Conservation (phyloP, 2,113 vertebrate genomes). For the Leucoraja erinaceus region DNA sequence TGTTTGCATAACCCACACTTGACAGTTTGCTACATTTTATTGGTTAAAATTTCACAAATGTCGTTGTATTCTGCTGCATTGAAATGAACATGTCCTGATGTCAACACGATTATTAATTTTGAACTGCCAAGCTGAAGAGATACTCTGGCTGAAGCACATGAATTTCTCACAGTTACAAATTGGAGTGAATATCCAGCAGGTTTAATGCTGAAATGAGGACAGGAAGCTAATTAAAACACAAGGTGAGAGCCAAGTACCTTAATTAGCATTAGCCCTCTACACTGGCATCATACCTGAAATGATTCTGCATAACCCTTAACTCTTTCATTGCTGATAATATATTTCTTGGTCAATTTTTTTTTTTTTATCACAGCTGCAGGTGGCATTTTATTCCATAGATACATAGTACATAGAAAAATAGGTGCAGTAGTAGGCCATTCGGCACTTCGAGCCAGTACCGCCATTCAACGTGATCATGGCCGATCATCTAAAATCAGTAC, state of each 20-base stretch:
- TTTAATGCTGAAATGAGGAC: constrained; percentile 28
- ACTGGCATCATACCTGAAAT: constrained; percentile 1
- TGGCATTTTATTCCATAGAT: background rate
- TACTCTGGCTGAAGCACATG: constrained; percentile 16
- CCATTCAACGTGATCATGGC: too few species aligned
- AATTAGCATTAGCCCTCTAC: constrained; percentile 24
- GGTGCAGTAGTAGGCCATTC: too few species aligned
- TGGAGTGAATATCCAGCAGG: constrained; percentile 30
- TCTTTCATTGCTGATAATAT: background rate
- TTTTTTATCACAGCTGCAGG: background rate
- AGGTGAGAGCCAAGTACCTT: constrained; percentile 19
- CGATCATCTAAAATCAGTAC: too few species aligned
- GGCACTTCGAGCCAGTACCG: too few species aligned
- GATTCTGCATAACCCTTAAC: background rate
- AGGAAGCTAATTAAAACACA: constrained; percentile 37
- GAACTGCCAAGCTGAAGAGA: constrained; percentile 13
- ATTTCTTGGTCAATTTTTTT: background rate
- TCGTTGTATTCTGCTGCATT: background rate
- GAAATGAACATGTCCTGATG: constrained; percentile 1
- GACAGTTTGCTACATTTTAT: background rate
- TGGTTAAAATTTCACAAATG: background rate
- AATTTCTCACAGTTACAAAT: constrained; percentile 34
- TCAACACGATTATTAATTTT: constrained; percentile 25
- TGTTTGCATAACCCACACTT: background rate
- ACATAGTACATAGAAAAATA: too few species aligned